A percentile compares a stretch with the other conserved stretches of the same genome.
Conservation (phyloP, 2,113 vertebrate species). For the Bombycilla garrulus region DNA sequence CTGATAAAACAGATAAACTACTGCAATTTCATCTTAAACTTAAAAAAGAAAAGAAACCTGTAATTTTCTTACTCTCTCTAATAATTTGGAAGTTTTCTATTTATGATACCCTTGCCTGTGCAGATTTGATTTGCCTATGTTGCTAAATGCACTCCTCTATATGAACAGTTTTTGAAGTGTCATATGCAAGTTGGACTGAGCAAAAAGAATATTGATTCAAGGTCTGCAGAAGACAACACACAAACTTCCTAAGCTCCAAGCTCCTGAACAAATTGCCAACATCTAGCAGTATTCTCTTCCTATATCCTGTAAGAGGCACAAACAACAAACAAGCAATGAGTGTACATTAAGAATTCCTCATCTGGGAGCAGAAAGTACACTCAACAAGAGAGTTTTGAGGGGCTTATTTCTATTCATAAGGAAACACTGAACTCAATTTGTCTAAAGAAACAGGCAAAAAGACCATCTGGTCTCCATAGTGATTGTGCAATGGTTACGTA, state of each 20-base stretch:
- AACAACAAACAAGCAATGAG: constrained; percentile 7
- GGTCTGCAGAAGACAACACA: neutral
- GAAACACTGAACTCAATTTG: neutral
- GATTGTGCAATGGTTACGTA: constrained; percentile 34
- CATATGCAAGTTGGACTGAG: neutral
- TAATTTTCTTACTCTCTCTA: neutral
- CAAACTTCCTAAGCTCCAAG: neutral
- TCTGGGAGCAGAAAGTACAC: constrained; percentile 31
- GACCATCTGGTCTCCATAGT: constrained; percentile 63
- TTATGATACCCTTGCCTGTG: neutral
- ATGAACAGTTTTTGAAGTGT: neutral
- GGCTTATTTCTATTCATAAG: constrained; percentile 29
- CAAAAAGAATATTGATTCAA: neutral
- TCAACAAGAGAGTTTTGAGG: constrained; percentile 20
- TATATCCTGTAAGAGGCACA: neutral
- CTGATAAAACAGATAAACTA: neutral
- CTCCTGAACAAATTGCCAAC: neutral
- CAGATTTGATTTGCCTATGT: neutral
- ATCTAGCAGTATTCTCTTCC: neutral
- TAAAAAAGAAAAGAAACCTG: neutral
- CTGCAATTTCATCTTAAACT: neutral
- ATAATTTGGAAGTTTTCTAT: neutral
- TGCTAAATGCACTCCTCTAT: neutral
- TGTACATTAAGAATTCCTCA: constrained; percentile 27
- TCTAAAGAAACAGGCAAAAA: constrained; percentile 49